Conservation (phyloP, 2,113 vertebrate genomes). For the Caranx melampygus region DNA sequence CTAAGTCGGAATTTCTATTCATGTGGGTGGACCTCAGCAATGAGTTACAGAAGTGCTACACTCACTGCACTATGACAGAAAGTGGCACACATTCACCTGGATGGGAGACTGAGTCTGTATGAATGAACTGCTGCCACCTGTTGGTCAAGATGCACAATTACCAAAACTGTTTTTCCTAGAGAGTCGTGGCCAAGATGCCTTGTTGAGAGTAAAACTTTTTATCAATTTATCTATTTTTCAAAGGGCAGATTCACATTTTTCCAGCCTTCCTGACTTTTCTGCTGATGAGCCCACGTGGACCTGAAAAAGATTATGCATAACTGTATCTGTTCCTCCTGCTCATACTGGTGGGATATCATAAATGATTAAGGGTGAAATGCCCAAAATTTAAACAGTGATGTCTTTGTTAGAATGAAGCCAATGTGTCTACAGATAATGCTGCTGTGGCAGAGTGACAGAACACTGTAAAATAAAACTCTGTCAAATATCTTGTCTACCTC, state of each 20-base stretch:
- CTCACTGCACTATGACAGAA: neutral
- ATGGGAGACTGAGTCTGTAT: neutral
- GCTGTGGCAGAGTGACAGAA: no score
- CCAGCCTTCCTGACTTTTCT: neutral
- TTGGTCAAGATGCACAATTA: constrained; percentile 47
- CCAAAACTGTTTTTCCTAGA: neutral
- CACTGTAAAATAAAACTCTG: neutral
- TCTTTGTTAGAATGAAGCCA: no score
- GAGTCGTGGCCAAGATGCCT: neutral
- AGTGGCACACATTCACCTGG: no score
- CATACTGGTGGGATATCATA: neutral
- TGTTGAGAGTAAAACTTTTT: neutral
- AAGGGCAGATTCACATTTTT: neutral
- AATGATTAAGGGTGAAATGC: neutral
- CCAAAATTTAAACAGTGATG: neutral
- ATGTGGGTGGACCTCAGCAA: neutral
- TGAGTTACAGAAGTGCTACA: neutral
- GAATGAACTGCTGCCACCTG: constrained; percentile 67
- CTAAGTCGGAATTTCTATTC: neutral
- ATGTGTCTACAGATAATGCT: no score
- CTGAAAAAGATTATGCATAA: neutral
- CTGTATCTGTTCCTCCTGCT: neutral
- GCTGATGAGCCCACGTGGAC: neutral
- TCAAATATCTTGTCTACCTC: neutral
- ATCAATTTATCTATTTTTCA: no score